Evolutionary conservation across 2,888 invertebrate genomes (phyloP).

Genomic region (Anthrax anthrax): DNA sequence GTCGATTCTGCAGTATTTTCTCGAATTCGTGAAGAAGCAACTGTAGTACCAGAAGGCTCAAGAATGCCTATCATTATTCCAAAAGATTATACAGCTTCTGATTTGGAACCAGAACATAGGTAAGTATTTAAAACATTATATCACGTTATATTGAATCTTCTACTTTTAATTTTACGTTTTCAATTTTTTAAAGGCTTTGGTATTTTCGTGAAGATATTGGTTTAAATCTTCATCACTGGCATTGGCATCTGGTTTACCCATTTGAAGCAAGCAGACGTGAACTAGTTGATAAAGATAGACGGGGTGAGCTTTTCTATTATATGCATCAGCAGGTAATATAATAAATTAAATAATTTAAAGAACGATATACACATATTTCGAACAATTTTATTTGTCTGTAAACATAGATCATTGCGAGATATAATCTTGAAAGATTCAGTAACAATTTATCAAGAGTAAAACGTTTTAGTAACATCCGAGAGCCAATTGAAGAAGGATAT

Average conservation of each 20-base stretch:
- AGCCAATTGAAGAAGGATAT: conserved; percentile 57
- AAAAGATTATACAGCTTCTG: conserved; percentile 53
- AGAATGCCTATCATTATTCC: conserved; percentile 44
- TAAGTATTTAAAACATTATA: too few relatives aligned
- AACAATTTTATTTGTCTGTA: too few relatives aligned
- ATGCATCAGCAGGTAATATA: conserved; percentile 49
- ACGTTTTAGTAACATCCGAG: conserved; percentile 45
- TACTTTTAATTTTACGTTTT: too few relatives aligned
- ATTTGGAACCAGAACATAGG: conserved; percentile 56
- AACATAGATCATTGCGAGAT: conserved; percentile 37
- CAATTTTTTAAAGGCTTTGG: conserved; percentile 51
- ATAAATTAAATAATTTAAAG: too few relatives aligned
- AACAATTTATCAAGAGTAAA: conserved; percentile 46
- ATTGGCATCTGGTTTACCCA: conserved; percentile 56
- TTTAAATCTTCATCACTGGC: conserved; percentile 41
- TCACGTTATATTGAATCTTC: too few relatives aligned
- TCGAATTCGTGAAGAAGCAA: conserved; percentile 39
- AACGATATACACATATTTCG: too few relatives aligned
- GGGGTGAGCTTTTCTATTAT: conserved; percentile 66
- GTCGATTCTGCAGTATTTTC: conserved; percentile 41
- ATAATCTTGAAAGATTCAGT: conserved; percentile 56
- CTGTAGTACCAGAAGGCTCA: conserved; percentile 41
- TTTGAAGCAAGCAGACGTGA: conserved; percentile 46
- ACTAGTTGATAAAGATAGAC: conserved; percentile 48
- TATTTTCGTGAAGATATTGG: conserved; percentile 41